A percentile compares a stretch with the other conserved stretches of the same genome.
Conservation (phyloP, 1,140 invertebrate genomes). For the Drosophila kohkoa region DNA sequence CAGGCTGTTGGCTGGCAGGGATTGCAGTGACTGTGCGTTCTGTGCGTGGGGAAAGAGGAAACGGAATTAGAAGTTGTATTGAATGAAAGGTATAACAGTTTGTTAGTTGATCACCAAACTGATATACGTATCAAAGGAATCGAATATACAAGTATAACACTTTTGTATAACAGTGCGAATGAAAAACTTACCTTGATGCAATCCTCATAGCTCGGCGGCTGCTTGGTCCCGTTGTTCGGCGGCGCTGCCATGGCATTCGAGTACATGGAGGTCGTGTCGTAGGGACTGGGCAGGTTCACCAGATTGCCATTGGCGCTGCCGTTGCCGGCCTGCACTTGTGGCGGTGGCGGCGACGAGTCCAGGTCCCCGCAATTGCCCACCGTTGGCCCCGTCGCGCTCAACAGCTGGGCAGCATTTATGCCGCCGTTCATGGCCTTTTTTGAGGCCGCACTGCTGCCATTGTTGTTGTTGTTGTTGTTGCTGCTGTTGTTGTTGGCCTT, state of each 20-base stretch:
- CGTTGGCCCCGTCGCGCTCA: slow-evolving; percentile 62
- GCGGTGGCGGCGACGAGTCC: slow-evolving; percentile 34
- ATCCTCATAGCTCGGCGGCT: slow-evolving; percentile 95
- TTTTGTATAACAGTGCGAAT: too few species aligned
- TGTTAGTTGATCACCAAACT: slow-evolving; percentile 1
- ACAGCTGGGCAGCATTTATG: slow-evolving; percentile 66
- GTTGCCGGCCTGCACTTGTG: slow-evolving; percentile 85
- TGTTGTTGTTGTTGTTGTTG: slow-evolving; percentile 39
- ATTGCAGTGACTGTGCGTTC: slow-evolving; percentile 86
- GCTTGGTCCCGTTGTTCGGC: slow-evolving; percentile 86
- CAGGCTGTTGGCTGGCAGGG: slow-evolving; percentile 68
- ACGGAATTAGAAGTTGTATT: background rate
- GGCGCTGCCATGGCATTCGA: slow-evolving; percentile 90
- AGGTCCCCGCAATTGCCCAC: slow-evolving; percentile 24
- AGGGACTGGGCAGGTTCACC: slow-evolving; percentile 89
- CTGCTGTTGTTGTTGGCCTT: slow-evolving; percentile 85
- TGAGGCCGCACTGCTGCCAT: slow-evolving; percentile 85
- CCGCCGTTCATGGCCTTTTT: slow-evolving; percentile 81
- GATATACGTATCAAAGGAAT: too few species aligned
- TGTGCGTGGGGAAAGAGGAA: slow-evolving; percentile 32
- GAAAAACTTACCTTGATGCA: slow-evolving; percentile 89
- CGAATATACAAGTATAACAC: too few species aligned
- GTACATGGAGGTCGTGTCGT: slow-evolving; percentile 91
- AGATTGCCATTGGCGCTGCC: slow-evolving; percentile 69
- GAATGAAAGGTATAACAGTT: slow-evolving; percentile 1